These are phyloP conservation scores for Amblyornis subalaris DNA, from an alignment of 2,113 vertebrate genomes.

Conservation along the genomic window DNA sequence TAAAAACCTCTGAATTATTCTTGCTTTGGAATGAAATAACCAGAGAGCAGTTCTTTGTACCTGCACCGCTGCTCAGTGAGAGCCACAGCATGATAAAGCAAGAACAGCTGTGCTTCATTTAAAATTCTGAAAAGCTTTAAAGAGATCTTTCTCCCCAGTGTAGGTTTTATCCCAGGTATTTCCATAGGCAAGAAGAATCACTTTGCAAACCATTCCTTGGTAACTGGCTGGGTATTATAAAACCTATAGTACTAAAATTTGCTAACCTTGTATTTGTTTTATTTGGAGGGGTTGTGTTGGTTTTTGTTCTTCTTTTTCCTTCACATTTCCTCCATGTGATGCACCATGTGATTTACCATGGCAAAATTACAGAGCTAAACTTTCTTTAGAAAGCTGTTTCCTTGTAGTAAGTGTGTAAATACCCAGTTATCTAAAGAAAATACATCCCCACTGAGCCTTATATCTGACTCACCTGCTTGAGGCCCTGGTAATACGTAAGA, in stretches of 20 bases:
- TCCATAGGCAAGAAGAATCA: background rate
- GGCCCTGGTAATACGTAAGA: background rate
- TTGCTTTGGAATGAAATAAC: background rate
- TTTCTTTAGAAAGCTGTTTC: background rate
- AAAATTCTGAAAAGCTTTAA: background rate
- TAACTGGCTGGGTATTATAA: background rate
- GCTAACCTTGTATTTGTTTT: background rate
- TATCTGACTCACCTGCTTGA: background rate
- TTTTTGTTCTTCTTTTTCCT: background rate
- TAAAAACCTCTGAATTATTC: background rate
- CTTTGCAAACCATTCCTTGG: background rate
- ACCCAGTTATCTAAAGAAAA: background rate
- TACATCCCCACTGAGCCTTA: background rate
- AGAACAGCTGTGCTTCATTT: background rate
- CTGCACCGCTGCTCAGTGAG: background rate
- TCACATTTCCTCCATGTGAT: background rate
- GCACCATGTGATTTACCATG: background rate
- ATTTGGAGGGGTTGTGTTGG: accelerated
- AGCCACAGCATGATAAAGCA: background rate
- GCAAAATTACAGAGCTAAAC: background rate
- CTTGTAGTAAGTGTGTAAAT: background rate
- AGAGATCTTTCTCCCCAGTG: background rate
- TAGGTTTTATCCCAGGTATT: background rate
- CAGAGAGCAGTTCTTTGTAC: background rate
- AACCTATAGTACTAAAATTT: background rate